Conservation (phyloP, 2,113 vertebrate species). For the Halichoeres trimaculatus region DNA sequence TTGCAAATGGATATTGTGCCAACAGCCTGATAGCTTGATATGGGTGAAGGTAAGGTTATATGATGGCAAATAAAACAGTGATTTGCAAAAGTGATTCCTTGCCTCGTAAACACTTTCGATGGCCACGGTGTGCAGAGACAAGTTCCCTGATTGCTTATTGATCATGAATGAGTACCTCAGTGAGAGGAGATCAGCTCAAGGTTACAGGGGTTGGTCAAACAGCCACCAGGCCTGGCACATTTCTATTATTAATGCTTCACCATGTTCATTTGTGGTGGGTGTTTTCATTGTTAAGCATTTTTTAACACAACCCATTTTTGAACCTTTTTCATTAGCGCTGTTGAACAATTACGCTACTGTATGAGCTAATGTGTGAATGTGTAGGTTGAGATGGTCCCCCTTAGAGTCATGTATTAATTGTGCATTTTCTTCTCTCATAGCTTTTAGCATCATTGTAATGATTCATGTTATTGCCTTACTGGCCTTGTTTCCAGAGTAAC, state of each 20-base stretch:
- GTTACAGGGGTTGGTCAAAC: conserved; percentile 65
- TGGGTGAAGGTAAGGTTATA: conserved; percentile 68
- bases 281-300: neutral
- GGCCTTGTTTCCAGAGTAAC: neutral
- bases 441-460: conserved; percentile 9
- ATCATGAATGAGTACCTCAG: conserved; percentile 73
- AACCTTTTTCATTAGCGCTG: neutral
- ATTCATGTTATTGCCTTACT: neutral
- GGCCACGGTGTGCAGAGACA: conserved; percentile 61
- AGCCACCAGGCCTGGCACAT: conserved; percentile 15
- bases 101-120: conserved; percentile 80
- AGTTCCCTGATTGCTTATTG: conserved; percentile 83
- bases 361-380: neutral
- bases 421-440: neutral
- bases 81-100: conserved; percentile 80
- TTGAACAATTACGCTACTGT: neutral
- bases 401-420: neutral
- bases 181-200: conserved; percentile 62
- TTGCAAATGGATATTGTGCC: conserved; percentile 50
- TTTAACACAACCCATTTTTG: neutral
- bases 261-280: conserved; percentile 6
- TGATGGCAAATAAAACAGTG: conserved; percentile 77
- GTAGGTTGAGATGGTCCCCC: neutral
- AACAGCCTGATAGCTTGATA: conserved; percentile 38
- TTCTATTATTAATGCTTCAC: conserved; percentile 37